phyloP scores from a whole-genome alignment of 37 sponge, comb jelly and placozoan species.

The Cladorhizidae sp. region DNA sequence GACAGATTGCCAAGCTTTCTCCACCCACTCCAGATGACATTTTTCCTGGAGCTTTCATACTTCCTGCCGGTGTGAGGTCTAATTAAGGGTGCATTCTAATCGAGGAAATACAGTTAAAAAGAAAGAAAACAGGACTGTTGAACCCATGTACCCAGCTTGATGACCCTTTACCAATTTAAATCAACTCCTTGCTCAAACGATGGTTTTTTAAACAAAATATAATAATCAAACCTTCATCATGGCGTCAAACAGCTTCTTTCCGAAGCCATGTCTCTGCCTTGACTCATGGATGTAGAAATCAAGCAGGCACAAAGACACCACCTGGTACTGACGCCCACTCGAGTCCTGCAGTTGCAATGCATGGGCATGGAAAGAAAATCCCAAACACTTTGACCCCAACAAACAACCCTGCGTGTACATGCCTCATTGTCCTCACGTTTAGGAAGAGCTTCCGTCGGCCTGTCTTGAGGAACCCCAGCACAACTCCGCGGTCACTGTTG shows the following conservation, averaged over 20 bases:
- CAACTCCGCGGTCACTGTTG: conserved; percentile 55
- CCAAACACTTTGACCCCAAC: neutral
- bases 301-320: conserved; percentile 85
- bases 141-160: too few species aligned
- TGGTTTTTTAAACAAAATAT: neutral
- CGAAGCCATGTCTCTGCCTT: conserved; percentile 85
- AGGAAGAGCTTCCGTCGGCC: conserved; percentile 88
- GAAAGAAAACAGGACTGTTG: too few species aligned
- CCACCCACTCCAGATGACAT: too few species aligned
- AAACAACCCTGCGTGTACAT: neutral
- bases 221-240: conserved; percentile 71
- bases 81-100: too few species aligned
- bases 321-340: conserved; percentile 61
- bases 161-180: too few species aligned
- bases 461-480: conserved; percentile 89
- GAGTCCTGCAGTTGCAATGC: conserved; percentile 53
- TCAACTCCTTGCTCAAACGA: too few species aligned
- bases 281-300: conserved; percentile 98
- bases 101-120: too few species aligned
- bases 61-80: too few species aligned
- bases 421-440: too few species aligned
- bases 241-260: conserved; percentile 82
- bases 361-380: neutral
- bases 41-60: too few species aligned
- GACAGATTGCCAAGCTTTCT: too few species aligned